Evolutionary conservation across 2,113 vertebrate genomes (phyloP), one percentile per base, ranked within the genome.

Genomic region (Rhynchopsitta pachyrhyncha): DNA sequence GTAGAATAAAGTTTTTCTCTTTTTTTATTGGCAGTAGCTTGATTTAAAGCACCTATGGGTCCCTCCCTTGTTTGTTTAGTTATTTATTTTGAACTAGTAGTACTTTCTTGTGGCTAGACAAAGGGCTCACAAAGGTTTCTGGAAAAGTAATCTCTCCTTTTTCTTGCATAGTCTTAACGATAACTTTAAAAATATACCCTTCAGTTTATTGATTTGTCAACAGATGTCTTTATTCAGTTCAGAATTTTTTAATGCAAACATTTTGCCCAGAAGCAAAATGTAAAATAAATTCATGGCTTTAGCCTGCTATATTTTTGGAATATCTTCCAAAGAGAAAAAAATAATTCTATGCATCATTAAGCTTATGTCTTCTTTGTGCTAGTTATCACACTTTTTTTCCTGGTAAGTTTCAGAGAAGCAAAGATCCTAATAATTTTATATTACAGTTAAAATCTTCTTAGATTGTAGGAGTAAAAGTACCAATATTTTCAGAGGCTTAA

Each of bases 401-500:
- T 53, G 16, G 2, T 42, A 81, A 29, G 46, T 75, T 96, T 92
- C 64, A 86, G 78, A 90, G 53, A 87, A 85, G 93, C 44, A 23
- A 84, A 62, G 75, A 28, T 60, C 57, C 57, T 85, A 87, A 89
- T 68, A 91, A 33, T 63, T 81, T 86, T 52, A 90, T 31, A 78
- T 81, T 77, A 55, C 50, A 57, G 68, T 90, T 88, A 50, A 76
- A 91, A 93, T 57, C 28, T 79, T 94, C 80, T 85, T 75, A 68
- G 50, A 27, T 55, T 33, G 57, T 76, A 62, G 33, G 44, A 82
- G 66, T 85, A 85, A 71, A n/a, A 76, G 74, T 59, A 82, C 75
- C 91, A 92, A 87, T 95, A 91, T 90, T 85, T 44, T 77, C 82
- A 91, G 78, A 68, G 69, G 62, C 53, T 89, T 93, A 92, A 95